Evolutionary conservation across 92 coral and sea anemone genomes (phyloP), one percentile per base, ranked within the genome.

Genomic region (Zoanthus sansibaricus): DNA sequence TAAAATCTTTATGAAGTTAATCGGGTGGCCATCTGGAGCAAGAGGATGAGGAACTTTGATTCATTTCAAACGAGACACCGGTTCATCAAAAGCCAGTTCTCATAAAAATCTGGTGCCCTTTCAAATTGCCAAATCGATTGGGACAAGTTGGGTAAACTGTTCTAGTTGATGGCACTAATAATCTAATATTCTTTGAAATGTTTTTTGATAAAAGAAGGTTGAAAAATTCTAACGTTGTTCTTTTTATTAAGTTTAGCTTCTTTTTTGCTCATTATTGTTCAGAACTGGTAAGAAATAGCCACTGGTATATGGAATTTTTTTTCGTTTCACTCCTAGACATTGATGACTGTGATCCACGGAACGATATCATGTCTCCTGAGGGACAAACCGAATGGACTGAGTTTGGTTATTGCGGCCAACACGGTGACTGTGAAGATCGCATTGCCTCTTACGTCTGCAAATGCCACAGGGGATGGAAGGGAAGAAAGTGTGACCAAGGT

Each of bases 261-360:
- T 25, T 25, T 25, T 25, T 25, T 0, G 25, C 25, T 25, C 25
- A 25, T 25, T 1, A 37, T 37, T 37, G 42, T 37, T 4, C 42
- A 37, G 2, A 37, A 4, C 42, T 37, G 42, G 42, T 37, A 4
- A 37, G 42, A 37, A 37, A 37, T 37, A 37, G 42, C 4, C 4
- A 37, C 42, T 4, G 42, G 42, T 4, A 33, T 33, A 37, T 37
- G 4, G 42, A 67, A 8, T 52, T 67, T 14, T 18, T 67, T 67
- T n/a, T 67, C 37, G 20, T 67, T 67, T 30, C 72, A 67, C 7
- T 46, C 32, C 5, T 62, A 96, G 98, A 96, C 75, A 93, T 94
- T 20, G 98, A 96, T 80, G 87, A 94, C 78, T 96, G 98, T 73
- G 95, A 96, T 86, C 98, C 98, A 16, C 90, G 87, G 67, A 94